These are phyloP conservation scores for Tenthredo mesomela DNA, from an alignment of 2,888 invertebrate genomes.

Conservation along the genomic window DNA sequence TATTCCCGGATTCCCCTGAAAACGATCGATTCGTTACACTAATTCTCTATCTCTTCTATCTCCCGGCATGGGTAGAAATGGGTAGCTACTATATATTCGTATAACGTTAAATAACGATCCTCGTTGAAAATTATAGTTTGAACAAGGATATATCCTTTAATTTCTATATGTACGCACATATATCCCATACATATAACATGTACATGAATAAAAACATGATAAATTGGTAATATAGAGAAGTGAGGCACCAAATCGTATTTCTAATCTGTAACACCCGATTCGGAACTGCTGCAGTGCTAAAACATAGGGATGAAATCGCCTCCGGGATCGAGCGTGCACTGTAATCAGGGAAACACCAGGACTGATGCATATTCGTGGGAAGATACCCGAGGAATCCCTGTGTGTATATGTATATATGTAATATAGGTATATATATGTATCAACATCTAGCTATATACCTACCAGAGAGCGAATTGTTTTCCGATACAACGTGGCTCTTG, in stretches of 20 bases:
- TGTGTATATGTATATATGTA: background rate
- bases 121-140: too few relatives aligned
- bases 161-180: too few relatives aligned
- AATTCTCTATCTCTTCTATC: background rate
- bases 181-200: too few relatives aligned
- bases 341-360: slow-evolving; percentile 16
- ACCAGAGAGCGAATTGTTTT: slow-evolving; percentile 67
- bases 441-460: background rate
- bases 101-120: background rate
- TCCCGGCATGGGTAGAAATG: background rate
- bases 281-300: background rate
- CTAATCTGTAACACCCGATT: background rate
- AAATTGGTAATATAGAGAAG: too few relatives aligned
- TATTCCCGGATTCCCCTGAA: background rate
- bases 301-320: background rate
- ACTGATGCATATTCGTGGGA: slow-evolving; percentile 14
- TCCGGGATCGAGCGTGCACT: background rate
- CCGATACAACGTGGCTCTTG: slow-evolving; percentile 63
- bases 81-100: background rate
- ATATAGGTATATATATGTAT: background rate
- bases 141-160: background rate
- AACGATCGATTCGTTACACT: slow-evolving; percentile 5
- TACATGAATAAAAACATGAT: too few relatives aligned
- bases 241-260: background rate
- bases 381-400: background rate